phyloP scores from a whole-genome alignment of 2,888 invertebrate species.

The Gasteruption jaculator region DNA sequence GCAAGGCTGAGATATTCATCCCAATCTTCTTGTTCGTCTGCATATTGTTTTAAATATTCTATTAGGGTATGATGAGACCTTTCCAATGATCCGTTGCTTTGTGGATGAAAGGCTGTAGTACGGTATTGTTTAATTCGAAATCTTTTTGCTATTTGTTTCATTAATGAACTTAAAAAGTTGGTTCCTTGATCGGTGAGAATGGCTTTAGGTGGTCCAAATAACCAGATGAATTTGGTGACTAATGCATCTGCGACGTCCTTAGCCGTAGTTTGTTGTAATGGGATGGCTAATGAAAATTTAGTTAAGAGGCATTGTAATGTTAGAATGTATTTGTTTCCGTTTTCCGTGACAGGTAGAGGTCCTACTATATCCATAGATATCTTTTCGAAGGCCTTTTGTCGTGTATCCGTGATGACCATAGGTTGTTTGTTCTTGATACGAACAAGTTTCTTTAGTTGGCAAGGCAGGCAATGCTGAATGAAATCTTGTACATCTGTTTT shows the following conservation, averaged over 20 bases:
- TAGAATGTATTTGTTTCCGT: conserved; percentile 22
- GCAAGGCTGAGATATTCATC: conserved; percentile 10
- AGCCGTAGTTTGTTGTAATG: conserved; percentile 11
- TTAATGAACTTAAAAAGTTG: conserved; percentile 14
- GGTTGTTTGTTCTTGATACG: conserved; percentile 12
- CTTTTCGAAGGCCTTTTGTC: conserved; percentile 10
- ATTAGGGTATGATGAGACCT: conserved; percentile 12
- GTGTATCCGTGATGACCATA: conserved; percentile 14
- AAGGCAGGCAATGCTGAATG: conserved; percentile 7
- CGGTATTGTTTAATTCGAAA: conserved; percentile 14
- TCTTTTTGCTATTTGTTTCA: conserved; percentile 10
- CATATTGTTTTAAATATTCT: conserved; percentile 14
- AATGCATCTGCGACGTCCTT: conserved; percentile 18
- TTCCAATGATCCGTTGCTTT: conserved; percentile 16
- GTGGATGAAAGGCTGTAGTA: conserved; percentile 19
- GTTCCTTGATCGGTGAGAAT: conserved; percentile 20
- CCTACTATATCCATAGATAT: conserved; percentile 20
- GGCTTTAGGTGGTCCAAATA: conserved; percentile 14
- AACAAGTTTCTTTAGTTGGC: conserved; percentile 13
- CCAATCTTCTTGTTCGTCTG: conserved; percentile 7
- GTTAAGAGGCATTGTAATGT: conserved; percentile 14
- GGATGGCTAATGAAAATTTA: conserved; percentile 15
- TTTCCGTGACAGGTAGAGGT: conserved; percentile 12
- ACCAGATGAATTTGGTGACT: conserved; percentile 15
- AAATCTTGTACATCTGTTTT: conserved; percentile 15